A percentile compares a stretch with the other conserved stretches of the same genome.
Conservation (phyloP, 2,113 vertebrate genomes). For the Oryzias melastigma region DNA sequence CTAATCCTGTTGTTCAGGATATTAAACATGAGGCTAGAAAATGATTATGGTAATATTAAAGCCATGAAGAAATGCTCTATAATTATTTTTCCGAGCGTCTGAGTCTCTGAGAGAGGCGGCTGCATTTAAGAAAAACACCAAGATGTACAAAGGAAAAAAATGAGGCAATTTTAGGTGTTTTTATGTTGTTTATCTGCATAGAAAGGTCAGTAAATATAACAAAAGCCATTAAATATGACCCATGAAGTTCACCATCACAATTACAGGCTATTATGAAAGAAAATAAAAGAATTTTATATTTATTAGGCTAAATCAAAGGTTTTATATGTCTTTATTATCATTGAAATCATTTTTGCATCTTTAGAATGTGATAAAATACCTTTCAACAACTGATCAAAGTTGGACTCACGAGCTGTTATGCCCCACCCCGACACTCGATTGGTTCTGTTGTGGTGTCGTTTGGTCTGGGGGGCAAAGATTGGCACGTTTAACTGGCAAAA, state of each 20-base stretch:
- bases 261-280: too few species aligned
- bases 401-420: conserved; percentile 11
- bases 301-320: too few species aligned
- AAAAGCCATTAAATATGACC: conserved; percentile 47
- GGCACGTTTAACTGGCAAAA: too few species aligned
- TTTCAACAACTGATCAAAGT: conserved; percentile 52
- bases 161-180: conserved; percentile 11
- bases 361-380: conserved; percentile 31
- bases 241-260: neutral
- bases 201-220: conserved; percentile 6
- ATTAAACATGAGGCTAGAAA: conserved; percentile 28
- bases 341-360: conserved; percentile 19
- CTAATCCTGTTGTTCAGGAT: conserved; percentile 31
- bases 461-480: too few species aligned
- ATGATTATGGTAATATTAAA: conserved; percentile 30
- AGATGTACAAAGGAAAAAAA: conserved; percentile 15
- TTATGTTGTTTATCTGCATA: conserved; percentile 18
- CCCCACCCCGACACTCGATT: neutral
- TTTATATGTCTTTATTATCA: too few species aligned
- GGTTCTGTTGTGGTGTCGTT: neutral
- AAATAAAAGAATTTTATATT: too few species aligned
- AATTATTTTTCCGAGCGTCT: conserved; percentile 25
- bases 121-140: conserved; percentile 14
- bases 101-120: conserved; percentile 19
- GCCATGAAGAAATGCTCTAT: conserved; percentile 10